These are phyloP conservation scores for Spermophilus dauricus DNA, from an alignment of 2,113 vertebrate species.

Conservation along the genomic window DNA sequence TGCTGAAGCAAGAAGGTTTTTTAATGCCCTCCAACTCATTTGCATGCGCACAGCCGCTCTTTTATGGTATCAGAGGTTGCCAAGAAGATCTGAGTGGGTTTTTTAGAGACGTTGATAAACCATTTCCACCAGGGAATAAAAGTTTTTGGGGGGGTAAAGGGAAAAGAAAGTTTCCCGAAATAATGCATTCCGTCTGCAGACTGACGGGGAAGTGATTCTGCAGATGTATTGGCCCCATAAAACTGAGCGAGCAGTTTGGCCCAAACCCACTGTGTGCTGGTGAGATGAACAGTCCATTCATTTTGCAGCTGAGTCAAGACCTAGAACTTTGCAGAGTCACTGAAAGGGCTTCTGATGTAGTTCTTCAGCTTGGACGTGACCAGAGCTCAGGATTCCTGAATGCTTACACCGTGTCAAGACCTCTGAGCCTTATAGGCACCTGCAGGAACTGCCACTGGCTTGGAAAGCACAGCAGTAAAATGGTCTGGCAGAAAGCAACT, in stretches of 20 bases:
- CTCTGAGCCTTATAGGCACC: neutral
- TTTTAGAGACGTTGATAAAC: constrained; percentile 80
- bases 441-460: neutral
- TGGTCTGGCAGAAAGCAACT: neutral
- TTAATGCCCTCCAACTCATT: constrained; percentile 80
- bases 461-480: neutral
- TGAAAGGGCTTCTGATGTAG: constrained; percentile 12
- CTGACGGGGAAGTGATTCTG: constrained; percentile 70
- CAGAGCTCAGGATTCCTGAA: neutral
- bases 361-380: neutral
- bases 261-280: constrained; percentile 50
- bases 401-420: neutral
- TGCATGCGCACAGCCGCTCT: constrained; percentile 74
- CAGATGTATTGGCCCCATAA: constrained; percentile 79
- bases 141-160: constrained; percentile 59
- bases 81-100: constrained; percentile 79
- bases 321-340: constrained; percentile 59
- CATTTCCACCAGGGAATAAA: constrained; percentile 73
- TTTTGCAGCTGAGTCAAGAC: constrained; percentile 64
- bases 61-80: constrained; percentile 76
- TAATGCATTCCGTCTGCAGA: constrained; percentile 75
- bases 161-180: constrained; percentile 80
- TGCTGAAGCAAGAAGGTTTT: constrained; percentile 73
- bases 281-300: constrained; percentile 67
- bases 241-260: constrained; percentile 69